phyloP scores from a whole-genome alignment of 2,113 vertebrate genomes.

The Forbesichthys papilliferus region DNA sequence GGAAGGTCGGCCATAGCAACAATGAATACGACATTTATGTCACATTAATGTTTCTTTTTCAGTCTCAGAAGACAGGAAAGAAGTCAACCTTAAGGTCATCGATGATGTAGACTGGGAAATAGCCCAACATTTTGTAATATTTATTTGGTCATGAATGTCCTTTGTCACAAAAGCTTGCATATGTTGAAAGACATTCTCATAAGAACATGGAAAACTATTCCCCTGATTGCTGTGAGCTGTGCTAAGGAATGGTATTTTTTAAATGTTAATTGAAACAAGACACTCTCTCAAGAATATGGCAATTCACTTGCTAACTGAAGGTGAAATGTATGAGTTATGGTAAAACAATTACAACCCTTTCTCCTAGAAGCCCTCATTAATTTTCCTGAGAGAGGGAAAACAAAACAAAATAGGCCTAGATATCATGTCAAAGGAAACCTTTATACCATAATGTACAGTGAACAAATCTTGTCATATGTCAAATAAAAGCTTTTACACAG shows the following conservation, averaged over 20 bases:
- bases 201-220: constrained; percentile 51
- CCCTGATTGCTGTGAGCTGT: constrained; percentile 33
- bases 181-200: constrained; percentile 54
- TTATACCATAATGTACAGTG: constrained; percentile 5
- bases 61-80: constrained; percentile 19
- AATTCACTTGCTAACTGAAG: constrained; percentile 62
- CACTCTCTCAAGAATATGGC: constrained; percentile 62
- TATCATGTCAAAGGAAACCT: constrained; percentile 37
- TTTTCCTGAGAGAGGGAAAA: constrained; percentile 49
- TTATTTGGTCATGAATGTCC: constrained; percentile 38
- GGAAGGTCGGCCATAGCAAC: constrained; percentile 12
- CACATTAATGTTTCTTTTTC: constrained; percentile 34
- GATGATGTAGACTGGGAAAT: constrained; percentile 64
- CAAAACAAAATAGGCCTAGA: constrained; percentile 38
- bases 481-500: constrained; percentile 15
- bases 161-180: constrained; percentile 36
- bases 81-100: constrained; percentile 35
- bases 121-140: constrained; percentile 47
- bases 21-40: constrained; percentile 29
- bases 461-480: constrained; percentile 12
- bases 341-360: constrained; percentile 17
- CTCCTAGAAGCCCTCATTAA: constrained; percentile 51
- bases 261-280: constrained; percentile 59
- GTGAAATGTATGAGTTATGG: constrained; percentile 57
- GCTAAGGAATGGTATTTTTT: constrained; percentile 35